phyloP scores from a whole-genome alignment of 1,140 invertebrate genomes.

The Eueides isabella region DNA sequence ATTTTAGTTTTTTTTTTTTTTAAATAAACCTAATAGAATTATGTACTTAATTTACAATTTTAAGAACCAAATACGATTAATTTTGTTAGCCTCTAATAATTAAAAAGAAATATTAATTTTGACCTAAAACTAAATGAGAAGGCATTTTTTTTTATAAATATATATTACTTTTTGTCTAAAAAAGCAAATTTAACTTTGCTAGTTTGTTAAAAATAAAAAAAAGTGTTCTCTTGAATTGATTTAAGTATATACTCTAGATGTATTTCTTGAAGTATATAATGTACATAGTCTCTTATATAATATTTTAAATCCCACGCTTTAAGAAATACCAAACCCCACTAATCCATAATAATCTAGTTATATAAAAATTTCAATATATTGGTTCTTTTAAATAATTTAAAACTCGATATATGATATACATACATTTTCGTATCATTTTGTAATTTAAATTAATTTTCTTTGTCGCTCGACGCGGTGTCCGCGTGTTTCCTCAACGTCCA shows the following conservation, averaged over 20 bases:
- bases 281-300: neutral
- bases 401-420: slow-evolving; percentile 25
- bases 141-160: neutral
- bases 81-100: slow-evolving; percentile 35
- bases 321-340: slow-evolving; percentile 16
- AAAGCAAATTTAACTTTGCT: too few species aligned
- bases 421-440: slow-evolving; percentile 24
- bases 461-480: slow-evolving; percentile 68
- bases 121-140: neutral
- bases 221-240: too few species aligned
- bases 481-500: slow-evolving; percentile 74
- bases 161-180: neutral
- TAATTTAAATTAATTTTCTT: slow-evolving; percentile 66
- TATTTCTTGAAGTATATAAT: neutral
- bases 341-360: slow-evolving; percentile 24
- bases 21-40: neutral
- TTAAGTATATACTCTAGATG: too few species aligned
- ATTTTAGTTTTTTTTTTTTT: neutral
- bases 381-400: slow-evolving; percentile 57
- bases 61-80: slow-evolving; percentile 16
- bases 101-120: slow-evolving; percentile 1
- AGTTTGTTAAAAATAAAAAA: too few species aligned
- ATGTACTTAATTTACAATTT: slow-evolving; percentile 18
- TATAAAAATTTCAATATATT: slow-evolving; percentile 48
- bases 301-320: neutral